Base-by-base conservation (phyloP, 2,888 invertebrate species). In the Selenia dentaria region DNA sequence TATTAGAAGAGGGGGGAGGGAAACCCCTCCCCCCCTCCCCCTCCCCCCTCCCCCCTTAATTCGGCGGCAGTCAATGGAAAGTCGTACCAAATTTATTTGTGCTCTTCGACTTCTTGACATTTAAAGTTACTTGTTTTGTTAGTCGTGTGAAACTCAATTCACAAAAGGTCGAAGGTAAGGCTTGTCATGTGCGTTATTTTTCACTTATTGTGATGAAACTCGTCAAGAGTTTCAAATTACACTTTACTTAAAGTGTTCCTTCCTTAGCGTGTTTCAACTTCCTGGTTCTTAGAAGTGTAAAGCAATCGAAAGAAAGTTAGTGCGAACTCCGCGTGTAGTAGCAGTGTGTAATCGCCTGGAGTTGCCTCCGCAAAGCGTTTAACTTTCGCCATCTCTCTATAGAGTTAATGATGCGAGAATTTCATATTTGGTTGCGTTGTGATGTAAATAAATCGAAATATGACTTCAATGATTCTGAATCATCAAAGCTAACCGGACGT, bases 281-380 rank as follows among this genome's bases (percentile, higher is more conserved):
- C 62, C 63, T 59, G 43, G 54, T 43, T 34, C 40, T 62, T 59
- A 46, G 47, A 61, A 59, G 63, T 65, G 47, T 59, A 62, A 68
- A 70, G 60, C 59, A 58, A 68, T 70, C 57, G 64, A 64, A 72
- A 66, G 67, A 72, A 72, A 70, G 73, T 68, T 64, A 62, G 57
- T 56, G 49, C 43, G 57, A 49, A 64, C 56, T 59, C 46, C 48
- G n/a, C n/a, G 56, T 54, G 51, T 59, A 40, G 57, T 54, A 46
- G 16, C 40, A 41, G 41, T 33, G 41, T 48, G 41, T 41, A 48
- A 48, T 48, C 47, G 41, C 33, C 13, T 42, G 37, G 66, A 64
- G 57, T 64, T 63, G 51, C 46, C 38, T 43, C 52, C 44, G 54
- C 57, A 53, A 56, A 60, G 64, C 57, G 48, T 59, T 54, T 50